Evolutionary conservation across 2,888 invertebrate genomes (phyloP), one percentile per base, ranked within the genome.

Genomic region (Leptopterna dolabrata): DNA sequence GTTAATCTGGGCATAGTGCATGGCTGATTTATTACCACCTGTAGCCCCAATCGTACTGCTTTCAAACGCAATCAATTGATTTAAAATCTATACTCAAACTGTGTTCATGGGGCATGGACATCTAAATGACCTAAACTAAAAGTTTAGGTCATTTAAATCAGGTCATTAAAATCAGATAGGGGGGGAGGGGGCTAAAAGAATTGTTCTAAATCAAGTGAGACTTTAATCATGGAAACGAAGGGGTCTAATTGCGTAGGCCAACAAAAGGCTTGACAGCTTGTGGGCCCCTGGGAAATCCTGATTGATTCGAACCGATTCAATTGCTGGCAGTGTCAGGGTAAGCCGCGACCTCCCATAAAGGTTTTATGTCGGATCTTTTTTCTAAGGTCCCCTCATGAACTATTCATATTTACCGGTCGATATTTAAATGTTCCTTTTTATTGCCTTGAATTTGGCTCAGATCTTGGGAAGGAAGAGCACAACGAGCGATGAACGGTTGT

Each of bases 241-340:
- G 63, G 63, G 24, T 9, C 51, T 63, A 63, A 63, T 63, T 63
- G 63, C 24, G 24, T 24, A 11, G 19, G 24, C 24, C 24, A 24
- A 63, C 63, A 63, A 63, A 36, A 63, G 24, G 24, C 63, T 24
- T 11, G 24, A 63, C 63, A 63, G 24, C 24, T 63, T 24, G 63
- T 7, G 9, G 24, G 36, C 36, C 24, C 13, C 63, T 9, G 24
- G 11, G 24, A 24, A 24, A 63, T 36, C 41, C 73, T 36, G 30
- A 73, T 73, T 73, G 73, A 73, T 73, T 73, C 73, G 73, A 30
- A 73, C 73, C 73, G 14, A 73, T 73, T 73, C 36, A 73, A 73
- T 0, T 13, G 2, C 36, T 36, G n/a, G 36, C 30, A 73, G 73
- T 30, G 73, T 29, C 36, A 41, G 16, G 71, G 16, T 71, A 29